Base-by-base conservation (phyloP, 1,140 invertebrate genomes). In the Apis cerana region DNA sequence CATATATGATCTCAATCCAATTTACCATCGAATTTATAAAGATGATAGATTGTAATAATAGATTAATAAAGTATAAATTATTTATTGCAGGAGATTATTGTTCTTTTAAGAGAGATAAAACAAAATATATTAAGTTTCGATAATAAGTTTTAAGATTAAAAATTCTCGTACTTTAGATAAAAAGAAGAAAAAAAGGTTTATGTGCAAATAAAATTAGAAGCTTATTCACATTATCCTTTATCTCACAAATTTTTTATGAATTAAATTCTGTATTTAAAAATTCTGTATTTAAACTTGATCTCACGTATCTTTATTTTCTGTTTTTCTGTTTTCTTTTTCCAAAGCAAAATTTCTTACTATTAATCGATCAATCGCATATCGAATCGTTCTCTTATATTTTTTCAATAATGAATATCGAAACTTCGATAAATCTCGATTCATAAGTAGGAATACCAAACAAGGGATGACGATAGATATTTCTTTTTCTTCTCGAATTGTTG, bases 11-110 rank as follows among this genome's bases (percentile, higher is more conserved):
- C 23, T 19, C 13, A n/a, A n/a, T 8, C 19, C 23, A 12, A 23
- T 62, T 17, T 52, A 56, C 15, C 13, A 2, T 12, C 50, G 17
- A 64, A 21, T 9, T n/a, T 72, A 23, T 1, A 11, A 21, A 3
- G 33, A 43, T 43, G 33, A 43, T 43, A 5, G 33, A 43, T 43
- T 43, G 7, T 43, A 0, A 43, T 43, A 43, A 7, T 3, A 27
- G 58, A 79, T 64, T 74, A 80, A 43, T 3, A 17, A 15, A n/a
- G 71, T 50, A 74, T 65, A 64, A 80, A 74, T 27, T 10, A 21
- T 15, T 3, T 19, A 56, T 56, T 68, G 21, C 5, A 12, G n/a
- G 13, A 5, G 17, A 64, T 62, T 64, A 64, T 7, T 11, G 4
- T 7, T 43, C 33, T 8, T 8, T 0, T 4, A 5, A 19, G 27